Evolutionary conservation across 1,140 invertebrate species (phyloP).

Genomic region (Tetramorium alpestre): DNA sequence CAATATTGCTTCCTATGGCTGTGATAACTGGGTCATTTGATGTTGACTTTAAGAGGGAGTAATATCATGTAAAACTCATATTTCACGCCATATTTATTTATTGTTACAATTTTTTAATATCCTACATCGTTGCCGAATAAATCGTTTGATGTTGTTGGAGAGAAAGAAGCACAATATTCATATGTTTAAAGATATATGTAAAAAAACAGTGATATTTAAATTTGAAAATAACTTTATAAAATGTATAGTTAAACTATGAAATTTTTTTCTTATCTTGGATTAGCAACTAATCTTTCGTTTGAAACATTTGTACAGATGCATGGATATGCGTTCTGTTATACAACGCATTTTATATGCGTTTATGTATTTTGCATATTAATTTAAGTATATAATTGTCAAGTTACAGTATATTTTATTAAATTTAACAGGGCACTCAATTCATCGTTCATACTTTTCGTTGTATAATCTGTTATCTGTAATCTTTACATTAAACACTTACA

Average conservation of each 20-base stretch:
- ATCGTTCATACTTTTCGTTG: background rate
- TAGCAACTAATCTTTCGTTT: background rate
- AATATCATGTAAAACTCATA: constrained; percentile 84
- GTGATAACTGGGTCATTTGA: constrained; percentile 84
- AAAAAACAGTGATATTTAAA: background rate
- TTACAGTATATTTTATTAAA: background rate
- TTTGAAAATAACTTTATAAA: constrained; percentile 44
- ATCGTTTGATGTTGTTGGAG: constrained; percentile 32
- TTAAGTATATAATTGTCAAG: background rate
- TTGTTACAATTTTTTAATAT: constrained; percentile 72
- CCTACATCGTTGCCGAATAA: constrained; percentile 57
- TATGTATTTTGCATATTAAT: constrained; percentile 7
- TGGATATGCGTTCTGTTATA: background rate
- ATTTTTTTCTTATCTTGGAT: background rate
- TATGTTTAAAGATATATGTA: constrained; percentile 44
- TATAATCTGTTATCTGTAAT: constrained; percentile 13
- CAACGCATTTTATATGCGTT: background rate
- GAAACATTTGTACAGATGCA: background rate
- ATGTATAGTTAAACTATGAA: constrained; percentile 3
- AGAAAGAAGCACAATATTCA: constrained; percentile 28
- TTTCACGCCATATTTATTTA: constrained; percentile 83
- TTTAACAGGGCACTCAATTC: background rate
- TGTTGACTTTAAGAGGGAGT: constrained; percentile 85
- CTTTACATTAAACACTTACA: constrained; percentile 19
- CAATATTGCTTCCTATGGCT: constrained; percentile 78